phyloP scores from a whole-genome alignment of 2,113 vertebrate species.

The Ariopsis seemanni region DNA sequence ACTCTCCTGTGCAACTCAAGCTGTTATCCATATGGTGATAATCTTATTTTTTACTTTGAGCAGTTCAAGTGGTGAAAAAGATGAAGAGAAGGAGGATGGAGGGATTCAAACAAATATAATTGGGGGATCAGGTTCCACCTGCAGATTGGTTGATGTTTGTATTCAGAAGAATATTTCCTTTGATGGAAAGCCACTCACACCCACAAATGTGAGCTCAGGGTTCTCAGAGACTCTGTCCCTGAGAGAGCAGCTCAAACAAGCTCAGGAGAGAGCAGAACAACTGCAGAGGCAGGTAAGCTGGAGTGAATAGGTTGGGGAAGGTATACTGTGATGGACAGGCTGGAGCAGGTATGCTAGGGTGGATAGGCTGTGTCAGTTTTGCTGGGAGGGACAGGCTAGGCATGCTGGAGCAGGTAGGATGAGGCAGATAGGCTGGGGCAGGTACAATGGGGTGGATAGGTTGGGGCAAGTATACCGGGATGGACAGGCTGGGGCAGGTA shows the following conservation, averaged over 20 bases:
- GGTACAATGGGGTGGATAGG: conserved; percentile 66
- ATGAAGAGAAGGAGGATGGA: conserved; percentile 58
- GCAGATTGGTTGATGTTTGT: conserved; percentile 72
- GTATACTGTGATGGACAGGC: conserved; percentile 66
- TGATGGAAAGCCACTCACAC: conserved; percentile 72
- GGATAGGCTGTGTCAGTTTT: conserved; percentile 58
- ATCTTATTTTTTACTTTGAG: neutral
- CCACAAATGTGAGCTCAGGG: conserved; percentile 71
- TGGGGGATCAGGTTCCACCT: conserved; percentile 61
- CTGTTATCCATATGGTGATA: neutral
- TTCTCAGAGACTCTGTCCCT: conserved; percentile 72
- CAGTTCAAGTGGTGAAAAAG: conserved; percentile 71
- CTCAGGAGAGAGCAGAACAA: conserved; percentile 75
- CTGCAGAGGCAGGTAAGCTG: conserved; percentile 77
- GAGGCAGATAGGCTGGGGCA: neutral
- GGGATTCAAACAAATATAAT: conserved; percentile 64
- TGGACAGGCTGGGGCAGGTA: neutral
- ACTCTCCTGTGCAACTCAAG: neutral
- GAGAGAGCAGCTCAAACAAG: conserved; percentile 78
- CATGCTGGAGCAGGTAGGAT: neutral
- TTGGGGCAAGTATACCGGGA: conserved; percentile 70
- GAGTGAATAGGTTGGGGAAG: neutral
- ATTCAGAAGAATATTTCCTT: conserved; percentile 81
- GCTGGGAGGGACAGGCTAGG: neutral
- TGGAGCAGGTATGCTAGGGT: conserved; percentile 55